Base-by-base conservation (phyloP, 1,140 invertebrate species). In the Drosophila varians region DNA sequence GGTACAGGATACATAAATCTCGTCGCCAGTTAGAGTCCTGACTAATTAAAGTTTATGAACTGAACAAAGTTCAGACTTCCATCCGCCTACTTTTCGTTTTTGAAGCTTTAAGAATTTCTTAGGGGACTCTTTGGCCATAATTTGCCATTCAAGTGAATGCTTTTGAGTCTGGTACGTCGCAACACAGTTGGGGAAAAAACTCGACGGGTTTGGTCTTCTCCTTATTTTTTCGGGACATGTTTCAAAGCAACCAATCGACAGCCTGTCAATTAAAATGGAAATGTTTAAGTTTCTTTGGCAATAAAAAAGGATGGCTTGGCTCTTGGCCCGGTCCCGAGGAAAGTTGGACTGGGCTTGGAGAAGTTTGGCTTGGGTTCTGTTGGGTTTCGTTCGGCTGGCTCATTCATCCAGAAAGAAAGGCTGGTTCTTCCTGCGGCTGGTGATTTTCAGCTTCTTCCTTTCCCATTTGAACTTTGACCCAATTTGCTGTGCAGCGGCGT, bases 401-500 rank as follows among this genome's bases (percentile, higher is more conserved):
- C 62, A 64, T 60, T 52, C 70, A 70, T 54, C 46, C 46, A 75
- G 55, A 48, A 69, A 71, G 58, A 38, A 46, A 42, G 65, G 42
- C 72, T 72, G 56, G 65, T 40, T 40, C 47, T 52, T 46, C 14
- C 54, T 71, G 77, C 49, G 19, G 48, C 54, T 66, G 64, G 48
- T 69, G 74, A 78, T 73, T 78, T 78, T 57, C 28, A 48, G 31
- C 36, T 26, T 21, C 60, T 82, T 71, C 88, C 66, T 49, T 74
- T 16, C 8, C 61, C 86, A 82, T 80, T 89, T 89, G 86, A 89
- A 89, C 86, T 89, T 82, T 89, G 86, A 89, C 86, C 86, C 66
- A 89, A 89, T 89, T 89, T 77, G 58, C 2, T 64, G 52, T 58
- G 36, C 61, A 23, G 25, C 58, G 19, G 45, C 56, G 62, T 70